phyloP scores from a whole-genome alignment of 2,797 vertebrate species.

The Avahi laniger region DNA sequence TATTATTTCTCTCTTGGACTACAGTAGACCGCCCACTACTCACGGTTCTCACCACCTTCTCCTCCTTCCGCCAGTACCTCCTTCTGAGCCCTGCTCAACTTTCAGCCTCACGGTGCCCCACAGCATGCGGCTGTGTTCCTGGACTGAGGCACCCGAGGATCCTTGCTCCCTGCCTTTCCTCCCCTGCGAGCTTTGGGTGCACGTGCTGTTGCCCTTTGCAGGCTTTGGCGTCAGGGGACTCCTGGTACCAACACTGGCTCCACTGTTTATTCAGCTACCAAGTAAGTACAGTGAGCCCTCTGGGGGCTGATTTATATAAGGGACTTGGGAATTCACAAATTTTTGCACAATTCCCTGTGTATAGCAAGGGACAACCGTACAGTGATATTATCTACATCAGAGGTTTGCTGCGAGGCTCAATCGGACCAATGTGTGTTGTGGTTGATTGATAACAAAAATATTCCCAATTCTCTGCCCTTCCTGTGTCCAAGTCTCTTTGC shows the following conservation, averaged over 20 bases:
- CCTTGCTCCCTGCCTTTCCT: rapidly evolving
- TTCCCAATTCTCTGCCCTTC: background rate
- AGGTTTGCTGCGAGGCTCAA: background rate
- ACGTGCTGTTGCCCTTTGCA: background rate
- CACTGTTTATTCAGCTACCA: background rate
- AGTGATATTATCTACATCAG: too few species aligned
- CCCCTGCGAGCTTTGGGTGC: background rate
- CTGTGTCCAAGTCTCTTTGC: background rate
- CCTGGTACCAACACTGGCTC: background rate
- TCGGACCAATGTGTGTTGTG: background rate
- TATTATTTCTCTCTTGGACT: background rate
- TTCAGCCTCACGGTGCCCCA: background rate
- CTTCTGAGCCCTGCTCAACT: background rate
- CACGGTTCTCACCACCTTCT: background rate
- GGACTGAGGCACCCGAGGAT: background rate
- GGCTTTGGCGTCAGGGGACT: background rate
- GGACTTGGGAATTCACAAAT: background rate
- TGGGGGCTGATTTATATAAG: background rate
- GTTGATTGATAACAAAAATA: background rate
- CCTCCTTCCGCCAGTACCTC: background rate
- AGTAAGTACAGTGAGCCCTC: background rate
- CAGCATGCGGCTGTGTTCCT: too few species aligned
- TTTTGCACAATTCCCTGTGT: background rate
- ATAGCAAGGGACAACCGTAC: background rate
- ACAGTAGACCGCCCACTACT: background rate